Evolutionary conservation across 2,888 invertebrate species (phyloP), one percentile per base, ranked within the genome.

Genomic region (Mayetiola destructor): DNA sequence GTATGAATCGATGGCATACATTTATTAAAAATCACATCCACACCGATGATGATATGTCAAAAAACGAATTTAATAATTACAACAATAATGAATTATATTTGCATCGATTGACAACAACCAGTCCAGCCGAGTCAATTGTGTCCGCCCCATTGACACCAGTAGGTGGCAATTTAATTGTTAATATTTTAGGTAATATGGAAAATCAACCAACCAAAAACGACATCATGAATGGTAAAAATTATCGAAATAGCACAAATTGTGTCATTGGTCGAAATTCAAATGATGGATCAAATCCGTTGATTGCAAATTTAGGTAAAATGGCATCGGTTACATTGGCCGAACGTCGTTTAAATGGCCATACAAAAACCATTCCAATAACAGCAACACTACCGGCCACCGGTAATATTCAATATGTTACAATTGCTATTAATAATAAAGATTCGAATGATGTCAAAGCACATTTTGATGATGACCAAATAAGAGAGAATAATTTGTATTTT

Each of bases 1-100:
- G 30, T 16, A 30, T 30, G 18, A 30, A 53, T 30, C 16, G 30
- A 16, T 48, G 48, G 48, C 48, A 48, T n/a, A 16, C 27, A 16
- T 48, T n/a, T 27, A 48, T 9, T 2, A 27, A 48, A 48, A 48
- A 48, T 48, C 48, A 48, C n/a, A 53, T 53, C 20, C 29, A 30
- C 30, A 53, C 30, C 29, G 53, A 53, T 27, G 53, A 53, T 53
- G 53, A 53, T 32, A 9, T 53, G 10, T 32, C 29, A n/a, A 53
- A 53, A 16, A 30, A 10, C 3, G 30, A 53, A 14, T 53, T 32
- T 20, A 53, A 53, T 12, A 53, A 53, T 32, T 53, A 30, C 32
- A 53, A 53, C 20, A 53, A 53, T 20, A 53, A 53, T 53, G 53
- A 32, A 30, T 20, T 53, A 20, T 53, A 30, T 53, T 30, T 53